Conservation (phyloP, 2,113 vertebrate species). For the Hassar affinis region DNA sequence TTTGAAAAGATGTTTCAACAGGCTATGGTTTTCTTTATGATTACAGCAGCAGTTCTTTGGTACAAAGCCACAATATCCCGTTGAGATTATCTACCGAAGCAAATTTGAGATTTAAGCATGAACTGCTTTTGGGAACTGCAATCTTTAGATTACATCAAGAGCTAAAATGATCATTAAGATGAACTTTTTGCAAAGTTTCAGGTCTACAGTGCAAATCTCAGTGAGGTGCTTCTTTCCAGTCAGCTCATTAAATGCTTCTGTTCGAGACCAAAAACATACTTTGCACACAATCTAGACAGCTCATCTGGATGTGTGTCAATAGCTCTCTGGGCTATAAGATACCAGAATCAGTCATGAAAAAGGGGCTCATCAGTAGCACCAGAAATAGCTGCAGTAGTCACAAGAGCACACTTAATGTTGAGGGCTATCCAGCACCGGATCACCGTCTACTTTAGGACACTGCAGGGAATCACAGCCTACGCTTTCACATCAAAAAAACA, state of each 20-base stretch:
- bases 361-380: conserved; percentile 60
- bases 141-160: background rate
- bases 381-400: conserved; percentile 63
- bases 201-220: background rate
- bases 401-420: conserved; percentile 46
- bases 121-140: background rate
- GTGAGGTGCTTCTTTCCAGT: background rate
- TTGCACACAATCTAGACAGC: background rate
- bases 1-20: background rate
- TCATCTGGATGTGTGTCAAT: conserved; percentile 35
- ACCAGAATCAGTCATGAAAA: conserved; percentile 53
- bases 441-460: conserved; percentile 60
- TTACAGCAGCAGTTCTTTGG: background rate
- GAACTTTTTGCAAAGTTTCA: background rate
- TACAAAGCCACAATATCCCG: background rate
- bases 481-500: conserved; percentile 43
- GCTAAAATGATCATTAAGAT: background rate
- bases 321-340: conserved; percentile 60
- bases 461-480: conserved; percentile 24
- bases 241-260: background rate
- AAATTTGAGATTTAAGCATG: background rate
- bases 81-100: background rate
- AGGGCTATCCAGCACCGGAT: conserved; percentile 43
- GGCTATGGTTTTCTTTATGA: background rate
- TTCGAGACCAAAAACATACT: background rate